Percentiles rank a stretch among this genome's conserved stretches.
Conservation (phyloP, 1,140 invertebrate species). For the Gonioctena quinquepunctata region DNA sequence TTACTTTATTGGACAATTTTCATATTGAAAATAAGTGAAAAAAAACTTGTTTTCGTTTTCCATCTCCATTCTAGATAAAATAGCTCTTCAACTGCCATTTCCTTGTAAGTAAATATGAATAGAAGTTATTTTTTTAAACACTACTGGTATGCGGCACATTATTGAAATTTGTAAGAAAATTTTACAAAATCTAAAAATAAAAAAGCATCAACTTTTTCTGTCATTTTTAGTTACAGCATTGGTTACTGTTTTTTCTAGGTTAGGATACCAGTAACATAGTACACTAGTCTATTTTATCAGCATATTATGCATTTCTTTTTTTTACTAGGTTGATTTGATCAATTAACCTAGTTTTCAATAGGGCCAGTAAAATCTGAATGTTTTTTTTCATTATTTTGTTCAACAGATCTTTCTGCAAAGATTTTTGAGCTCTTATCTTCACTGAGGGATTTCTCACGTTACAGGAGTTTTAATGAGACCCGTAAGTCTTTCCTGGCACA, state of each 20-base stretch:
- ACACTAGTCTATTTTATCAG: not conserved
- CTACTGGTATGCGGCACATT: conserved; percentile 6
- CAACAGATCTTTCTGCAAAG: no score
- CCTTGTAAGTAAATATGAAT: conserved; percentile 28
- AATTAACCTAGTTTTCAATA: no score
- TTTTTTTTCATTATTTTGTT: no score
- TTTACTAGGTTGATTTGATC: no score
- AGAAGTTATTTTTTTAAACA: conserved; percentile 17
- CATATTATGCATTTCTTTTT: conserved; percentile 14
- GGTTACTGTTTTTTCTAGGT: conserved; percentile 2
- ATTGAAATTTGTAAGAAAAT: not conserved
- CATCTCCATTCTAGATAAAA: conserved; percentile 1
- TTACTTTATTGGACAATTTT: no score
- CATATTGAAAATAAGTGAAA: not conserved
- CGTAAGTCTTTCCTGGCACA: no score
- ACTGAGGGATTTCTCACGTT: no score
- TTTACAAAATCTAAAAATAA: not conserved
- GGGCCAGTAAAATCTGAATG: no score
- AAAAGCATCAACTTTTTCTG: not conserved
- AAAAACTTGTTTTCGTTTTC: not conserved
- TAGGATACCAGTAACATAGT: conserved; percentile 3
- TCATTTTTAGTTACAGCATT: conserved; percentile 8
- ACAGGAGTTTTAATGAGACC: no score
- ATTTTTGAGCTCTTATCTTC: no score
- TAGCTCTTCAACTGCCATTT: conserved; percentile 23